phyloP scores from a whole-genome alignment of 2,888 invertebrate species.

The Merodon equestris region DNA sequence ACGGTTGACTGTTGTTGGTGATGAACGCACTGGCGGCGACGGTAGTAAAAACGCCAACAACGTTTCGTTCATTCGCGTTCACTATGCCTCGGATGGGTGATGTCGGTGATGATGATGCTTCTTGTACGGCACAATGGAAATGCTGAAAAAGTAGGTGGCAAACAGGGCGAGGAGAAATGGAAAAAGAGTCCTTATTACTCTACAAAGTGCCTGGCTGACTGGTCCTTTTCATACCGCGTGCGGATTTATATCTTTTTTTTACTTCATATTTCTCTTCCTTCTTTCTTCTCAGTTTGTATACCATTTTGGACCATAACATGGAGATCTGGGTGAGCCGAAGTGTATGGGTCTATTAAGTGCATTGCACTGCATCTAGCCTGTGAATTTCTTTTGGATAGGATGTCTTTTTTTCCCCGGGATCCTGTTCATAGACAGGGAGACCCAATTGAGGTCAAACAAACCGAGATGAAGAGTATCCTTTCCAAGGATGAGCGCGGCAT shows the following conservation, averaged over 20 bases:
- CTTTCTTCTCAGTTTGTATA: conserved; percentile 26
- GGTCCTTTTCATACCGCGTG: conserved; percentile 48
- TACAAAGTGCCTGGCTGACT: conserved; percentile 27
- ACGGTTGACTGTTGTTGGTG: conserved; percentile 61
- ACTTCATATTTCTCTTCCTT: not conserved
- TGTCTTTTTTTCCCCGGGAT: conserved; percentile 14
- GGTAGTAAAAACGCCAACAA: conserved; percentile 53
- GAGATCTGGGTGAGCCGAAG: conserved; percentile 15
- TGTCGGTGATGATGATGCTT: conserved; percentile 35
- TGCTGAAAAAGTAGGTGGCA: conserved; percentile 8
- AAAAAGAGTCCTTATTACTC: conserved; percentile 48
- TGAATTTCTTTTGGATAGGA: conserved; percentile 43
- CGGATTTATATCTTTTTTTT: not conserved
- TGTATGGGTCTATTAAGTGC: conserved; percentile 36
- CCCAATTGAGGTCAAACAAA: conserved; percentile 66
- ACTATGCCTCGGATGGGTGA: not conserved
- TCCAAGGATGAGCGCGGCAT: conserved; percentile 36
- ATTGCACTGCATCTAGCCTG: conserved; percentile 46
- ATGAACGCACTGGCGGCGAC: conserved; percentile 50
- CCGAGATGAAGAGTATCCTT: conserved; percentile 42
- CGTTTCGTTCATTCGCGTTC: conserved; percentile 11
- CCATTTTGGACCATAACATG: conserved; percentile 37
- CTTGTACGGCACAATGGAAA: conserved; percentile 11
- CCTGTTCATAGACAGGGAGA: conserved; percentile 39
- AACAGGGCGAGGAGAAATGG: conserved; percentile 1